These are phyloP conservation scores for Lates calcarifer DNA, from an alignment of 2,113 vertebrate genomes.

Conservation along the genomic window DNA sequence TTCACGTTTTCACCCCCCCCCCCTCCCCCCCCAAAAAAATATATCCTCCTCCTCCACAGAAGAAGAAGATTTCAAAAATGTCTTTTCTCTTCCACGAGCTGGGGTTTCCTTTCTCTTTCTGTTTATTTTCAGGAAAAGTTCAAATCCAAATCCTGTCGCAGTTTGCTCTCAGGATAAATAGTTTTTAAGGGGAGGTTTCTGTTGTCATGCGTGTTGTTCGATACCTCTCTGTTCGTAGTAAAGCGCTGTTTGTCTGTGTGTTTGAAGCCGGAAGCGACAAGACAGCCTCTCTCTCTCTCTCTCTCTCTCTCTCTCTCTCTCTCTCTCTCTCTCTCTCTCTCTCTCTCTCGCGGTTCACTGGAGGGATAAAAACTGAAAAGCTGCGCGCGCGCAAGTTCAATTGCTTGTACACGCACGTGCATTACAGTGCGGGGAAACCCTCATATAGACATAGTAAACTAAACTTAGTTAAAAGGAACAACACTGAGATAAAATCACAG, in stretches of 20 bases:
- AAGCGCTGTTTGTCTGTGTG: slow-evolving; percentile 54
- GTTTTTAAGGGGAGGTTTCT: slow-evolving; percentile 44
- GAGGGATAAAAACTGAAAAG: slow-evolving; percentile 26
- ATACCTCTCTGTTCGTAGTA: slow-evolving; percentile 56
- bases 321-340: slow-evolving; percentile 13
- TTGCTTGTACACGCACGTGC: slow-evolving; percentile 26
- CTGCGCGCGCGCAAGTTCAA: not conserved
- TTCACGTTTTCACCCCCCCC: slow-evolving; percentile 41
- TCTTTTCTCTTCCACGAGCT: not conserved
- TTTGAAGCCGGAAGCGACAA: slow-evolving; percentile 73
- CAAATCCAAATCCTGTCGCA: not conserved
- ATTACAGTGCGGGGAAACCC: slow-evolving; percentile 48
- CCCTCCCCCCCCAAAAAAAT: slow-evolving; percentile 29
- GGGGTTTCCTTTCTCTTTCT: not conserved
- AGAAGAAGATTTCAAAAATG: slow-evolving; percentile 10
- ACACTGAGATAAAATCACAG: not conserved
- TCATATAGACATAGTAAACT: not conserved
- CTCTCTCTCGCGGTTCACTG: slow-evolving; percentile 25
- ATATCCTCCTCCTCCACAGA: slow-evolving; percentile 34
- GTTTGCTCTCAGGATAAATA: slow-evolving; percentile 5
- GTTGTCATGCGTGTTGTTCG: slow-evolving; percentile 61
- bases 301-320: slow-evolving; percentile 42
- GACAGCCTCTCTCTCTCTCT: slow-evolving; percentile 33
- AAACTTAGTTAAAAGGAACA: not conserved
- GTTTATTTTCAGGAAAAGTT: not conserved